Conservation (phyloP, 1,140 invertebrate genomes). For the Drosophila dunni region DNA sequence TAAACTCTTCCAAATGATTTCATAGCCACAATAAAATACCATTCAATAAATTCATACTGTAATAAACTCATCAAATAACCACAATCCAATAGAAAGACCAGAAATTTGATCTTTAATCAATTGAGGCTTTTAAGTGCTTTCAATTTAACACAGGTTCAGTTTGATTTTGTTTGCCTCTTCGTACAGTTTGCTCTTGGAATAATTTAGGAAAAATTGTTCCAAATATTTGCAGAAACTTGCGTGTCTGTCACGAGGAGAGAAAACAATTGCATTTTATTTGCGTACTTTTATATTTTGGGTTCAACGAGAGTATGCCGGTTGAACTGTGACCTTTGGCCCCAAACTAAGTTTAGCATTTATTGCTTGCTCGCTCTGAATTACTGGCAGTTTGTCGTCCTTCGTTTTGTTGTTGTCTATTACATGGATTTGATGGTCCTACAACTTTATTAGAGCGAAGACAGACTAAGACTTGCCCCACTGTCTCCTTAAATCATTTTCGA, state of each 20-base stretch:
- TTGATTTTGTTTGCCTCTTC: not conserved
- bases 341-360: conserved; percentile 10
- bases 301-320: not conserved
- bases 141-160: not conserved
- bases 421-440: conserved; percentile 35
- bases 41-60: too few species aligned
- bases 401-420: conserved; percentile 14
- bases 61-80: too few species aligned
- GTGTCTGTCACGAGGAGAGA: conserved; percentile 1
- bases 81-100: too few species aligned
- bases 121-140: too few species aligned
- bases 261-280: conserved; percentile 18
- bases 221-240: conserved; percentile 8
- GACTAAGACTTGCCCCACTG: not conserved
- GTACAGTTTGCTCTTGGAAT: not conserved
- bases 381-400: conserved; percentile 2
- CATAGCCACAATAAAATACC: too few species aligned
- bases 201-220: not conserved
- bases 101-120: too few species aligned
- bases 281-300: conserved; percentile 3
- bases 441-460: conserved; percentile 24
- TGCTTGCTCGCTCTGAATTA: conserved; percentile 6
- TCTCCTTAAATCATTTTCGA: conserved; percentile 21
- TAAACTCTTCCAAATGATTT: too few species aligned
- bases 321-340: conserved; percentile 14